Conservation (phyloP, 37 sponge, comb jelly and placozoan species). For the Eunapius fragilis region DNA sequence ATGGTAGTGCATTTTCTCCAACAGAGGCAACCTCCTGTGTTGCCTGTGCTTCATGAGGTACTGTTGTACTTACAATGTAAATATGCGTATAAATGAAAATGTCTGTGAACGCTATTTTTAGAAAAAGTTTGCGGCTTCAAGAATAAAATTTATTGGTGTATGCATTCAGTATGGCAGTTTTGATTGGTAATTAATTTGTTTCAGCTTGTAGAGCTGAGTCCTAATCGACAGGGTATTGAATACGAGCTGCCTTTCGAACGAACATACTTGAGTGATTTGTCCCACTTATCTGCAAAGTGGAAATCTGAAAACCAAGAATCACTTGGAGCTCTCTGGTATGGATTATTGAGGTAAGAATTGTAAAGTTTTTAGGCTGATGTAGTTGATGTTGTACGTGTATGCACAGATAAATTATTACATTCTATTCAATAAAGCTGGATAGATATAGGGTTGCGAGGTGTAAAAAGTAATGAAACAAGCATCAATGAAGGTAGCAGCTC, state of each 20-base stretch:
- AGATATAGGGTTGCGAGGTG: too few relatives aligned
- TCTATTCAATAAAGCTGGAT: too few relatives aligned
- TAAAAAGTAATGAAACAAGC: too few relatives aligned
- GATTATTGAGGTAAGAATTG: background rate
- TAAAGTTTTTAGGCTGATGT: background rate
- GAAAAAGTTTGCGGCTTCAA: too few relatives aligned
- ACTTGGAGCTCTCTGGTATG: constrained; percentile 4
- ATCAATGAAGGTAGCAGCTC: too few relatives aligned
- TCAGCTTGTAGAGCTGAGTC: background rate
- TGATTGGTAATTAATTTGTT: background rate
- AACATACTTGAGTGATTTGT: background rate
- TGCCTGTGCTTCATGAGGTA: constrained; percentile 67
- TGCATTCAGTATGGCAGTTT: background rate
- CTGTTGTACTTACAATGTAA: too few relatives aligned
- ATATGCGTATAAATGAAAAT: too few relatives aligned
- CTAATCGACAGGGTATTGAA: background rate
- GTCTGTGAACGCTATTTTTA: too few relatives aligned
- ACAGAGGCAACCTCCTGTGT: constrained; percentile 39
- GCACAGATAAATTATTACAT: too few relatives aligned
- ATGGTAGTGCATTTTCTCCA: constrained; percentile 68
- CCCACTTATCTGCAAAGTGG: background rate
- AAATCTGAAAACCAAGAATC: background rate
- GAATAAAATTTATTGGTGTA: background rate
- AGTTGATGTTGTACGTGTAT: background rate
- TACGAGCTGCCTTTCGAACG: background rate